phyloP scores from a whole-genome alignment of 2,888 invertebrate species.

The Pinctada fucata region DNA sequence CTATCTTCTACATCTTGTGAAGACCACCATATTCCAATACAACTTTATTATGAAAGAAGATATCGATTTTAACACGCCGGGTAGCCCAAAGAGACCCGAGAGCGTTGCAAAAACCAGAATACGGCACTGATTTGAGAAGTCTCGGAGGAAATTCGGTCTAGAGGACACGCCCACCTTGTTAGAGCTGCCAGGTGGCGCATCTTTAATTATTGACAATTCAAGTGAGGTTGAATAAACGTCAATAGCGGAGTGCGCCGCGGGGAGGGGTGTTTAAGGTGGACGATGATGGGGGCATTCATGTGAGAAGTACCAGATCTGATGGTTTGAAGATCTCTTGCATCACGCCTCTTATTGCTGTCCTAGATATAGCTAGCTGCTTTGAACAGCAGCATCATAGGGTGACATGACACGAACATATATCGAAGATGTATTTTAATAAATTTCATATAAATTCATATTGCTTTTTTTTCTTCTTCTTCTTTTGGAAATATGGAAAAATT shows the following conservation, averaged over 20 bases:
- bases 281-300: constrained; percentile 25
- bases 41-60: not conserved
- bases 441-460: too few relatives aligned
- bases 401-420: too few relatives aligned
- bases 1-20: not conserved
- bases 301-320: not conserved
- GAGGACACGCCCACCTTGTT: constrained; percentile 47
- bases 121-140: constrained; percentile 13
- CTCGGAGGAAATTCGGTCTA: constrained; percentile 27
- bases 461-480: too few relatives aligned
- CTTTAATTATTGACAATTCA: constrained; percentile 45
- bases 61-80: constrained; percentile 9
- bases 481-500: too few relatives aligned
- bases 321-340: too few relatives aligned
- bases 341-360: too few relatives aligned
- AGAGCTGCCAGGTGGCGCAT: constrained; percentile 44
- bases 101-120: not conserved
- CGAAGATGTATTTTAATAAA: too few relatives aligned
- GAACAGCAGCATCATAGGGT: too few relatives aligned
- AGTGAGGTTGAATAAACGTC: constrained; percentile 37
- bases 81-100: constrained; percentile 23
- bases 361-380: too few relatives aligned
- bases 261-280: constrained; percentile 34
- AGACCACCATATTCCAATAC: constrained; percentile 6
- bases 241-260: constrained; percentile 36